Percentiles rank a stretch among this genome's conserved stretches.
These are phyloP conservation scores for Pachycephus smyrnensis DNA, from an alignment of 2,888 invertebrate genomes.

Conservation along the genomic window DNA sequence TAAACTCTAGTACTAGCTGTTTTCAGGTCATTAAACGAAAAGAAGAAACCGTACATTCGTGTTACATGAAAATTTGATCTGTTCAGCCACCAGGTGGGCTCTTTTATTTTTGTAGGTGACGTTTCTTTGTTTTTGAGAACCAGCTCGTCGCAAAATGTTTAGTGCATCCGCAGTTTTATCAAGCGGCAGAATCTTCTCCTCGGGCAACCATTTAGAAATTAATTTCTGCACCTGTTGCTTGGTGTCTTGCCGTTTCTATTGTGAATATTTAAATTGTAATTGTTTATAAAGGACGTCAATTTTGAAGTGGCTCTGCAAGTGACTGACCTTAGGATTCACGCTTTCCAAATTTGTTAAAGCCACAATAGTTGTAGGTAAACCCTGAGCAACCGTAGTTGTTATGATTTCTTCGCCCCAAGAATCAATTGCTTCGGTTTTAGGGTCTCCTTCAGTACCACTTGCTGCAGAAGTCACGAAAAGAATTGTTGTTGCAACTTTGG, in stretches of 20 bases:
- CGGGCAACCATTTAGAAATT: slow-evolving; percentile 81
- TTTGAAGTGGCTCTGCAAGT: not conserved
- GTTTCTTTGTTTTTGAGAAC: slow-evolving; percentile 83
- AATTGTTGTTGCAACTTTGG: slow-evolving; percentile 89
- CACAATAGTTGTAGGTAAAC: slow-evolving; percentile 82
- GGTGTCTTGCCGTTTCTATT: slow-evolving; percentile 74
- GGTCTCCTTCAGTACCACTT: slow-evolving; percentile 66
- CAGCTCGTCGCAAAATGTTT: slow-evolving; percentile 81
- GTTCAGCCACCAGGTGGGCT: slow-evolving; percentile 87
- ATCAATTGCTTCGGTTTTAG: slow-evolving; percentile 77
- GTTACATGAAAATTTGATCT: slow-evolving; percentile 75
- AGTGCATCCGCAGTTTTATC: slow-evolving; percentile 83
- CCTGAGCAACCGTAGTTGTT: slow-evolving; percentile 84
- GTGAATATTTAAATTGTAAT: slow-evolving; percentile 10
- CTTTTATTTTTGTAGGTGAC: slow-evolving; percentile 83
- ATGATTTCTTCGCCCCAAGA: slow-evolving; percentile 84
- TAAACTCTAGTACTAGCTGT: slow-evolving; percentile 27
- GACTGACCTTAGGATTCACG: slow-evolving; percentile 73
- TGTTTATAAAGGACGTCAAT: slow-evolving; percentile 4
- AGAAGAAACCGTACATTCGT: slow-evolving; percentile 54
- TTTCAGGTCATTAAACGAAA: not conserved
- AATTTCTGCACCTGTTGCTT: slow-evolving; percentile 76
- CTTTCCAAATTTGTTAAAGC: slow-evolving; percentile 81
- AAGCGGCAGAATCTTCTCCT: slow-evolving; percentile 83
- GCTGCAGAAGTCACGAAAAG: slow-evolving; percentile 81